Evolutionary conservation across 1,140 invertebrate genomes (phyloP).

Genomic region (Euwallacea fornicatus): DNA sequence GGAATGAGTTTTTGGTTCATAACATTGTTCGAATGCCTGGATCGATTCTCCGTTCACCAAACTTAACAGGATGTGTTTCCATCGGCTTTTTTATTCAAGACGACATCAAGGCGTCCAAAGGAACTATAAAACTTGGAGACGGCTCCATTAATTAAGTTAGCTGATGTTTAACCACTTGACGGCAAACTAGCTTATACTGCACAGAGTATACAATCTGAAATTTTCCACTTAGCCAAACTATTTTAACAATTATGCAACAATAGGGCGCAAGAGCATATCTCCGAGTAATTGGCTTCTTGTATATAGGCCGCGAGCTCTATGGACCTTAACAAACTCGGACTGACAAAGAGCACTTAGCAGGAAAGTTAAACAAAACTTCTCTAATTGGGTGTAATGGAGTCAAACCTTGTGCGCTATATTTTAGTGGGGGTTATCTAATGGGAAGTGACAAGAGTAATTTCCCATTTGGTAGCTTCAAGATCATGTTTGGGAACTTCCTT

Average conservation of each 20-base stretch:
- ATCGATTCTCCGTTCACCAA: too few relatives aligned
- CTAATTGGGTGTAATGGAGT: conserved; percentile 23
- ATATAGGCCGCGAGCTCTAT: not conserved
- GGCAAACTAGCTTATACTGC: too few relatives aligned
- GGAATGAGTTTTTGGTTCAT: not conserved
- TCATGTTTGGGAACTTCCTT: not conserved
- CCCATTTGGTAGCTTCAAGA: not conserved
- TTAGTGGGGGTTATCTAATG: conserved; percentile 15
- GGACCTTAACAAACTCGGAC: conserved; percentile 18
- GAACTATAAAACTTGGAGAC: too few relatives aligned
- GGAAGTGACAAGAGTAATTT: conserved; percentile 13
- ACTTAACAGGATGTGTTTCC: too few relatives aligned
- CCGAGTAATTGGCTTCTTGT: conserved; percentile 9
- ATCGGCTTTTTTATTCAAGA: too few relatives aligned
- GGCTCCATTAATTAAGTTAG: too few relatives aligned
- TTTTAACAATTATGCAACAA: conserved; percentile 3
- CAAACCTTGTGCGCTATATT: conserved; percentile 9
- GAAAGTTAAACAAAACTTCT: conserved; percentile 29
- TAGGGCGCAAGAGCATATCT: not conserved
- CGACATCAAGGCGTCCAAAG: too few relatives aligned
- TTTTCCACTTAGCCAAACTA: not conserved
- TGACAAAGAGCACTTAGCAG: conserved; percentile 27
- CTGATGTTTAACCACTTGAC: too few relatives aligned
- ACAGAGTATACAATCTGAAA: too few relatives aligned
- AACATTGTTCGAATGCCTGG: too few relatives aligned